Percentiles rank a stretch among this genome's conserved stretches.
phyloP scores from a whole-genome alignment of 2,888 invertebrate species.

The Lithosia quadra region DNA sequence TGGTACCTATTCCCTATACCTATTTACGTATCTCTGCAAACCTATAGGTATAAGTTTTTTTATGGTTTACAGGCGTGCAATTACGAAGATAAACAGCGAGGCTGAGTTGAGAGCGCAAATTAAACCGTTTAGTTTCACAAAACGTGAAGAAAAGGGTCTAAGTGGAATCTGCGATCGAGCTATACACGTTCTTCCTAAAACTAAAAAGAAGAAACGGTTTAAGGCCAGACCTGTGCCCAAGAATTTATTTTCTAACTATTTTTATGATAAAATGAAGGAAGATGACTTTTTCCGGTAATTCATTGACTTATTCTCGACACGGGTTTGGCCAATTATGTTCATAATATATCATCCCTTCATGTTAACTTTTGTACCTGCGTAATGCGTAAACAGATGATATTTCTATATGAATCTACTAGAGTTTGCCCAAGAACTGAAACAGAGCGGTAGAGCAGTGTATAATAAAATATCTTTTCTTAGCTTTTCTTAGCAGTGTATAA shows the following conservation, averaged over 20 bases:
- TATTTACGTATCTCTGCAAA: background rate
- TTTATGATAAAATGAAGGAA: slow-evolving; percentile 90
- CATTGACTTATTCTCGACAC: background rate
- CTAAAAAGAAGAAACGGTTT: slow-evolving; percentile 86
- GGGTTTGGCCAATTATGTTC: background rate
- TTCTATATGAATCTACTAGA: too few species aligned
- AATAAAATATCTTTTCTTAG: too few species aligned
- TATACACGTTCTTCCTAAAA: slow-evolving; percentile 67
- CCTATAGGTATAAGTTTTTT: background rate
- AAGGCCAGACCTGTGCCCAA: slow-evolving; percentile 90
- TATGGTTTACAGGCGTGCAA: slow-evolving; percentile 80
- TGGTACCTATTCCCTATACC: too few species aligned
- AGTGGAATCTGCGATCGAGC: slow-evolving; percentile 76
- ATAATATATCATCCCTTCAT: too few species aligned
- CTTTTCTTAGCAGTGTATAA: too few species aligned
- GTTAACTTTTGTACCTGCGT: too few species aligned
- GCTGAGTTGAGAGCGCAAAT: slow-evolving; percentile 88
- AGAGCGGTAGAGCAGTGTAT: too few species aligned
- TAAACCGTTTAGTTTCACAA: slow-evolving; percentile 89
- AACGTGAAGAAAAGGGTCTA: slow-evolving; percentile 84
- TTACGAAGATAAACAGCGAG: slow-evolving; percentile 88
- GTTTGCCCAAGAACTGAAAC: too few species aligned
- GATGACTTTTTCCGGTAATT: slow-evolving; percentile 90
- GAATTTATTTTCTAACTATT: slow-evolving; percentile 90
- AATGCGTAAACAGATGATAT: too few species aligned